Base-by-base conservation (phyloP, 2,888 invertebrate genomes). In the Phaedon cochleariae region DNA sequence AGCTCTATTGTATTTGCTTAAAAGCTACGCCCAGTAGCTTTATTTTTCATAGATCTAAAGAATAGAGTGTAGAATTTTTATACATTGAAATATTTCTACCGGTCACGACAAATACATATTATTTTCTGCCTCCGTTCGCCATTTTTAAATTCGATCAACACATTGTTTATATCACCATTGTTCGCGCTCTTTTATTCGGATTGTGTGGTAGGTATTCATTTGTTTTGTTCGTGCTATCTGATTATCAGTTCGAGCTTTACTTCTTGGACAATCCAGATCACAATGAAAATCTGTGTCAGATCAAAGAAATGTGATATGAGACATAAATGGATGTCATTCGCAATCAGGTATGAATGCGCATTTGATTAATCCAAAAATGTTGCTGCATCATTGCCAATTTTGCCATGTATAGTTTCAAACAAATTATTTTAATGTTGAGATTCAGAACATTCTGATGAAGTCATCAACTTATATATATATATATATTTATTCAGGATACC, bases 161-260 rank as follows among this genome's bases (percentile, higher is more conserved):
- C 82, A 82, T 83, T 83, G 83, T 83, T 83, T 82, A 83, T 83
- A 80, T 80, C 81, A 79, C 83, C 79, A 83, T 83, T 83, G 83
- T 83, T 82, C 79, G 78, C 78, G 78, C 80, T 80, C 79, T 82
- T 81, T 82, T 82, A 81, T 80, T 81, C 82, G 76, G 78, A 79
- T 78, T 82, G 81, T 82, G 82, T 82, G 82, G 82, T 80, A 81
- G 81, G 81, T 81, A 81, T 82, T 80, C 82, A 80, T 81, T 81
- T 79, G 79, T 81, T 80, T 79, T 77, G 76, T 74, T 80, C 77
- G 75, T 75, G 62, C 64, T 66, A 70, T 68, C 57, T 57, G 57
- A 57, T 57, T 57, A 57, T 57, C 57, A 46, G 57, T 45, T 57
- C 45, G 29, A 57, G 12, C 15, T 41, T 41, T 41, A 41, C 15